Base-by-base conservation (phyloP, 2,888 invertebrate genomes). In the Eupsilia transversa region DNA sequence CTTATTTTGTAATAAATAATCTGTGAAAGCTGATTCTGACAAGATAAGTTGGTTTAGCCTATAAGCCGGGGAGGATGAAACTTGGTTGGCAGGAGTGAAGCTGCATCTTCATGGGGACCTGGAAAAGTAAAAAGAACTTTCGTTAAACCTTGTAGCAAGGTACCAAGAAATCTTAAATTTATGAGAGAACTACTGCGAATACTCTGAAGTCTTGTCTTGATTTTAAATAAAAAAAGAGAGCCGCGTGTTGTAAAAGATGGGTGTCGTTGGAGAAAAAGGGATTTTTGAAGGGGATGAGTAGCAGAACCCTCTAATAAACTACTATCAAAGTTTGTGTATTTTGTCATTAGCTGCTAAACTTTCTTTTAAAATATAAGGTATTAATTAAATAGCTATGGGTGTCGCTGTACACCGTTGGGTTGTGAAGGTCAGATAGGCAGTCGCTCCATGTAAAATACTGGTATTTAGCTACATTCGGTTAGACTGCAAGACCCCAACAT, bases 11-110 rank as follows among this genome's bases (percentile, higher is more conserved):
- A 0, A 69, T 72, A 72, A 69, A 61, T 77, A 81, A 77, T 77
- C 72, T 80, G 57, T 80, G 69, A 80, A 80, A 81, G 72, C 76
- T 77, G 77, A 69, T 73, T 46, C 33, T 46, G 30, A 23, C 57
- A 3, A 17, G 3, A 23, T 7, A 23, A 38, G 57, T 49, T 66
- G 10, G 33, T 49, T 70, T 66, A 66, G 57, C 20, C 20, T 49
- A 10, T 57, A 17, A 63, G 52, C 17, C 9, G 38, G 2, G 59
- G 66, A 12, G 12, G 14, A 35, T 14, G 54, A 23, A 30, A 43
- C 61, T 14, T 12, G 2, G 14, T 33, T 56, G 43, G 43, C 5
- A 14, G 7, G 35, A 56, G 27, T 14, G 41, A 10, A 27, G 52
- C 77, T 27, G 54, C 69, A 77, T 69, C 60, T 35, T 35, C 46